Base-by-base conservation (phyloP, 2,888 invertebrate species). In the Horisme vitalbata region DNA sequence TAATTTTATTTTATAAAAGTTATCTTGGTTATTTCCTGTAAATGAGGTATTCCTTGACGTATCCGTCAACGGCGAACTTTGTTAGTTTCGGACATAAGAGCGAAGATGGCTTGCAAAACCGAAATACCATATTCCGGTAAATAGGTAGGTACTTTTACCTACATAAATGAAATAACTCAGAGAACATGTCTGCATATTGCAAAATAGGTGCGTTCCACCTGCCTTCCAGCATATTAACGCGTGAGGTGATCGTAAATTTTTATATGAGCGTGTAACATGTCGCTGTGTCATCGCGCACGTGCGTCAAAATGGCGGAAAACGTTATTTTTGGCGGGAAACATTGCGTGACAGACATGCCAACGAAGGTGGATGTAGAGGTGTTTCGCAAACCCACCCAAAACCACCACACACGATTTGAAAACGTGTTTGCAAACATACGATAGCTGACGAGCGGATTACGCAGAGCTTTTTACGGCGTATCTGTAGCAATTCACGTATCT, bases 171-270 rank as follows among this genome's bases (percentile, higher is more conserved):
- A 18, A 18, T 18, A 18, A 5, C 18, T 11, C 11, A 26, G 5
- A 11, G 18, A 12, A 24, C 14, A 31, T 10, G 18, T 24, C 21
- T 36, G 28, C 32, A 60, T 61, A 60, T 64, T 67, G 62, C 54
- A 54, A 56, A 61, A 56, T 47, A 45, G n/a, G n/a, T n/a, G n/a
- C n/a, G n/a, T n/a, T n/a, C n/a, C n/a, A n/a, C n/a, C n/a, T n/a
- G n/a, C 43, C 44, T 52, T 41, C 59, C 62, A 57, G 52, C 53
- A 60, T 69, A 72, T 76, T 74, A 75, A 71, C 76, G 75, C 75
- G 74, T 68, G 68, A 64, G 62, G 68, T 68, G 63, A 53, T 79
- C 79, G 75, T 82, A 81, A 82, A 74, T 80, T 81, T 82, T 82
- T 81, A 82, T 79, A 75, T 68, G 69, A 70, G 68, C 72, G 59